phyloP scores from a whole-genome alignment of 2,797 vertebrate species.

The Characodon lateralis region DNA sequence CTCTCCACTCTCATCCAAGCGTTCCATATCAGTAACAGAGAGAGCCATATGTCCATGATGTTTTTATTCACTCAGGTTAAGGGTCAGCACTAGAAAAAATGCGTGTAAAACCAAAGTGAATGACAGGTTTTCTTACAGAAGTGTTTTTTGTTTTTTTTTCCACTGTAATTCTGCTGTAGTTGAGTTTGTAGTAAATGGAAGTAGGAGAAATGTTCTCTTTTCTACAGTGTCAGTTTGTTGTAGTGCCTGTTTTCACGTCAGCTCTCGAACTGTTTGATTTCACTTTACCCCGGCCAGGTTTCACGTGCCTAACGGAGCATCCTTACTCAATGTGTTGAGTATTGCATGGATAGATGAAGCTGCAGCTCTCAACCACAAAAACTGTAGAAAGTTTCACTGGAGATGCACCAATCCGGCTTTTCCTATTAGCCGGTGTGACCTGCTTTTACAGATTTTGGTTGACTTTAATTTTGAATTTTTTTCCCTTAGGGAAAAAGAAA shows the following conservation, averaged over 20 bases:
- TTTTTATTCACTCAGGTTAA: conserved; percentile 8
- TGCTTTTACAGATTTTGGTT: background rate
- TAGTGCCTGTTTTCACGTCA: background rate
- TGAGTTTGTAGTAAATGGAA: conserved; percentile 1
- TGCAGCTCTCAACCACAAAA: conserved; percentile 1
- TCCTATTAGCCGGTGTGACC: background rate
- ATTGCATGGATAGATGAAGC: background rate
- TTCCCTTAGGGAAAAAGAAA: background rate
- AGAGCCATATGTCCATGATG: background rate
- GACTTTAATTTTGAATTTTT: background rate
- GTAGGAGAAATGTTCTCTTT: background rate
- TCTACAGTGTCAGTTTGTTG: background rate
- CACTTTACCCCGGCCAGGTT: background rate
- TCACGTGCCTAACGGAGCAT: background rate
- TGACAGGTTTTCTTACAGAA: conserved; percentile 3
- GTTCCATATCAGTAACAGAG: background rate
- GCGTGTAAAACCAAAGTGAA: conserved; percentile 5
- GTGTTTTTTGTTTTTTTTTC: background rate
- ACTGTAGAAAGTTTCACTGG: background rate
- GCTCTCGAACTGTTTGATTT: background rate
- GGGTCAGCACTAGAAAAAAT: background rate
- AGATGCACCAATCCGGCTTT: background rate
- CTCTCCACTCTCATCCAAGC: background rate
- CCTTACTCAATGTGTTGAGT: background rate
- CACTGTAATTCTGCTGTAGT: conserved; percentile 3